Evolutionary conservation across 2,113 vertebrate species (phyloP).

Genomic region (Crotalus horridus): DNA sequence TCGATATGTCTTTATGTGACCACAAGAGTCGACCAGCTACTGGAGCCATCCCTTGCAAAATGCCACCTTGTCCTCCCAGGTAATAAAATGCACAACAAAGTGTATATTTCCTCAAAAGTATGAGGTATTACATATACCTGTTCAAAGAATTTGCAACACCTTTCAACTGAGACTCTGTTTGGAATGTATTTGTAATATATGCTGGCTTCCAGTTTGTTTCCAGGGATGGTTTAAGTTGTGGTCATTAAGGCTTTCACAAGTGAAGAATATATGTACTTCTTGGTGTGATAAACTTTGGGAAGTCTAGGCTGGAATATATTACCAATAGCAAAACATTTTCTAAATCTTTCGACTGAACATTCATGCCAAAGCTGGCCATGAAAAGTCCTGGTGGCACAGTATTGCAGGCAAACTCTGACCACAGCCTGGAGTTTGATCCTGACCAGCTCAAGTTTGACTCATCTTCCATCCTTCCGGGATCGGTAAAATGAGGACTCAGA

Average conservation of each 20-base stretch:
- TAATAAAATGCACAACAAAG: conserved; percentile 40
- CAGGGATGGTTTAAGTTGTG: neutral
- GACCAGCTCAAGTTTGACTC: neutral
- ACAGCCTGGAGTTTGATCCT: neutral
- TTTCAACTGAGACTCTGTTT: neutral
- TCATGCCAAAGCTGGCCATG: neutral
- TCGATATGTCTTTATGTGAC: conserved; percentile 79
- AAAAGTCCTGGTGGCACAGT: neutral
- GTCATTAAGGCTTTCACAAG: neutral
- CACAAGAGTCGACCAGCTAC: conserved; percentile 69
- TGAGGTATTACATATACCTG: neutral
- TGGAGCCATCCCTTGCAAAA: conserved; percentile 74
- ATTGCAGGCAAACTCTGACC: neutral
- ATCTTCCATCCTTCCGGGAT: neutral
- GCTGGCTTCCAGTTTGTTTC: neutral
- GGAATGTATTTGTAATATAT: neutral
- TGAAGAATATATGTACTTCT: neutral
- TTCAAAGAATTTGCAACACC: neutral
- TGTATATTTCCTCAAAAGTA: neutral
- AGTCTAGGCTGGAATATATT: neutral
- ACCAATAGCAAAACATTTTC: neutral
- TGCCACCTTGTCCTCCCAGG: conserved; percentile 82
- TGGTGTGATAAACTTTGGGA: neutral
- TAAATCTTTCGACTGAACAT: neutral
- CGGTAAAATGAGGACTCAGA: neutral